phyloP scores from a whole-genome alignment of 2,797 vertebrate genomes.

The Monodelphis domestica region DNA sequence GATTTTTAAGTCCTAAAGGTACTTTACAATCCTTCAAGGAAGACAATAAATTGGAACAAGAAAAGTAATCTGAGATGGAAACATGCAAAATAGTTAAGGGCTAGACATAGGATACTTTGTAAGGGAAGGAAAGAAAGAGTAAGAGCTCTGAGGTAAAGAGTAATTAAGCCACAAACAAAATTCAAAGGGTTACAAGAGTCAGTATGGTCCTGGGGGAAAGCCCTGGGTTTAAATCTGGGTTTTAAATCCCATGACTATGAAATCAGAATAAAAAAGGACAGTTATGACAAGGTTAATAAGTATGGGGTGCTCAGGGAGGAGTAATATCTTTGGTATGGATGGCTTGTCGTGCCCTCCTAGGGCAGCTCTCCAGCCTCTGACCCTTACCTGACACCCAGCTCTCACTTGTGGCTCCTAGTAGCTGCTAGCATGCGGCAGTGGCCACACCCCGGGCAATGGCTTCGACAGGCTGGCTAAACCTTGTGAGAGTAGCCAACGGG shows the following conservation, averaged over 20 bases:
- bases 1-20: not conserved
- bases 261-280: not conserved
- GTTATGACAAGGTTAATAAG: not conserved
- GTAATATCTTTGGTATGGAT: too few species aligned
- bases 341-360: too few species aligned
- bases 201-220: not conserved
- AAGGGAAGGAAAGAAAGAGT: not conserved
- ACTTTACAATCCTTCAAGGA: not conserved
- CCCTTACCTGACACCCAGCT: too few species aligned
- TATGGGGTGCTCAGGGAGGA: too few species aligned
- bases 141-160: not conserved
- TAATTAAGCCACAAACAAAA: not conserved
- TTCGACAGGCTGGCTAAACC: too few species aligned
- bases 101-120: not conserved
- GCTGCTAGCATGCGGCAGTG: too few species aligned
- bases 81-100: not conserved
- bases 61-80: not conserved
- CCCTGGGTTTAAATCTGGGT: not conserved
- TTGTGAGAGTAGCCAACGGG: too few species aligned
- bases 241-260: not conserved
- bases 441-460: too few species aligned
- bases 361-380: too few species aligned
- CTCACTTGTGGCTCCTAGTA: too few species aligned
- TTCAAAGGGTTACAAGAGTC: not conserved
- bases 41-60: not conserved